These are phyloP conservation scores for Actinernus sp. DNA, from an alignment of 92 coral and sea anemone genomes.

Conservation along the genomic window DNA sequence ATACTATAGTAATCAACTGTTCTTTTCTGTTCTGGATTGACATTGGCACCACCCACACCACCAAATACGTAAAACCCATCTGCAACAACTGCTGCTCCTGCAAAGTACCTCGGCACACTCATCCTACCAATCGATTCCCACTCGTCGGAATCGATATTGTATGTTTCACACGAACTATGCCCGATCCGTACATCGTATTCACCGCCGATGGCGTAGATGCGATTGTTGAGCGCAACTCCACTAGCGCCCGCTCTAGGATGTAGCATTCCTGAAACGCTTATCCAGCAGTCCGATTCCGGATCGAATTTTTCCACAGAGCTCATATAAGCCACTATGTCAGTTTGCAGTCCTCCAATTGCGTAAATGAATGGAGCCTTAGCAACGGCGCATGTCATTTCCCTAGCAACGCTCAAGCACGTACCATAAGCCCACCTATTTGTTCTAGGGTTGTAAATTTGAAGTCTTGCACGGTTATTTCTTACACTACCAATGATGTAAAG, in stretches of 20 bases:
- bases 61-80: slow-evolving; percentile 85
- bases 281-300: slow-evolving; percentile 80
- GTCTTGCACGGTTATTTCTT: slow-evolving; percentile 73
- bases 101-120: slow-evolving; percentile 86
- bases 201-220: slow-evolving; percentile 85
- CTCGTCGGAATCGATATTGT: slow-evolving; percentile 64
- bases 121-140: slow-evolving; percentile 84
- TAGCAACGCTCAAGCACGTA: slow-evolving; percentile 67
- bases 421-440: slow-evolving; percentile 73
- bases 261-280: slow-evolving; percentile 61
- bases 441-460: slow-evolving; percentile 76
- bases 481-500: slow-evolving; percentile 87
- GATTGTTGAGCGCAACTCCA: slow-evolving; percentile 58
- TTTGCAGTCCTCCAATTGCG: slow-evolving; percentile 85
- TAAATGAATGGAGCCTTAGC: slow-evolving; percentile 75
- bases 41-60: slow-evolving; percentile 80
- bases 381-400: slow-evolving; percentile 85
- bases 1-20: slow-evolving; percentile 52
- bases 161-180: slow-evolving; percentile 77
- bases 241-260: slow-evolving; percentile 83
- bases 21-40: slow-evolving; percentile 35
- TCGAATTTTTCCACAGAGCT: slow-evolving; percentile 85
- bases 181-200: slow-evolving; percentile 77
- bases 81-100: slow-evolving; percentile 79
- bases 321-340: slow-evolving; percentile 77